phyloP scores from a whole-genome alignment of 2,113 vertebrate species.

The Actenoides hombroni region DNA sequence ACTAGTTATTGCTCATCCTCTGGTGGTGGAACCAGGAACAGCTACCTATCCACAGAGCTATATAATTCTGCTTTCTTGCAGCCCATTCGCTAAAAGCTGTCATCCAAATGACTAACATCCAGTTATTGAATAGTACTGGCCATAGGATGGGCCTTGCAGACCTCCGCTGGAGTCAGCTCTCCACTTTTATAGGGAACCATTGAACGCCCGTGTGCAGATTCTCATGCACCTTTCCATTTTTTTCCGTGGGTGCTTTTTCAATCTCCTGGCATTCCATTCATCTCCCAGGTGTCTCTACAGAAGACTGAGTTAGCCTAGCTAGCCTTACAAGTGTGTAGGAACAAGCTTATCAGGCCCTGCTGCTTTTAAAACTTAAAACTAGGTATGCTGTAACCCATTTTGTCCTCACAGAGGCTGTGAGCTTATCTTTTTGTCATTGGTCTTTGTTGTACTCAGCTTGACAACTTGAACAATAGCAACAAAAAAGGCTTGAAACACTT shows the following conservation, averaged over 20 bases:
- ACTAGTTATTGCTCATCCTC: not conserved
- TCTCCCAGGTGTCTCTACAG: not conserved
- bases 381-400: not conserved
- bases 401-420: not conserved
- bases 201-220: not conserved
- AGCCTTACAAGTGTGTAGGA: not conserved
- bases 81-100: not conserved
- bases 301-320: not conserved
- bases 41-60: not conserved
- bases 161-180: not conserved
- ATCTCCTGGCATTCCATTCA: not conserved
- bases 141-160: not conserved
- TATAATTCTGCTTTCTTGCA: not conserved
- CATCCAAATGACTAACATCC: too few relatives aligned
- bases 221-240: not conserved
- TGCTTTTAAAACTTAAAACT: not conserved
- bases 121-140: not conserved
- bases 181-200: not conserved
- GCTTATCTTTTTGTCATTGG: not conserved
- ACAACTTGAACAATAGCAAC: not conserved
- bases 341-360: not conserved
- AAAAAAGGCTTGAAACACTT: not conserved
- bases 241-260: not conserved
- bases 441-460: not conserved
- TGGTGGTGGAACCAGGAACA: not conserved